Base-by-base conservation (phyloP, 2,113 vertebrate species). In the Eptesicus fuscus region DNA sequence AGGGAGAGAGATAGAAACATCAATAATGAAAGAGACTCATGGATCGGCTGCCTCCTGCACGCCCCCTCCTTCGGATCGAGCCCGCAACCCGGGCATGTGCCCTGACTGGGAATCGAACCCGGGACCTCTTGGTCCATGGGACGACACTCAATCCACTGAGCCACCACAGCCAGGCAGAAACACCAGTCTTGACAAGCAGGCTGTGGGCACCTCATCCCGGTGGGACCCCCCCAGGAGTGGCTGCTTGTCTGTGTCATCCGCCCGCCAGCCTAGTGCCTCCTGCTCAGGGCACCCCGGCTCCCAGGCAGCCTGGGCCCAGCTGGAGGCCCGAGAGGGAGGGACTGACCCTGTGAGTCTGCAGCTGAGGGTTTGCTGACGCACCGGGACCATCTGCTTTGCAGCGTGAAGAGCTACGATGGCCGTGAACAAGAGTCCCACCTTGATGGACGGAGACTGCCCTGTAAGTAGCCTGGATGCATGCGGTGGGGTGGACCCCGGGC, bases 371-470 rank as follows among this genome's bases (percentile, higher is more conserved):
- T 53, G 63, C 88, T 95, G 16, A 86, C 18, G 40, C 47, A n/a
- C 32, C 44, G 49, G 82, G 18, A 17, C 77, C 70, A 17, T 96
- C 70, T 97, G 88, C 91, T 82, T 98, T 98, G 74, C 97, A 98
- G 98, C 76, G 83, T 96, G 65, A 59, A 37, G 35, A 0, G 0
- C 67, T 16, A 2, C 2, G 0, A 98, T 98, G 98, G 97, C 98
- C 0, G 97, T 65, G 0, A 98, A 97, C 97, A 97, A 88, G 93
- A 94, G 32, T 61, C 97, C 95, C 1, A 4, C 84, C 17, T 49
- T 97, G 97, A 96, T 84, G 92, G 98, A 98, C n/a, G 98, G 96
- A 97, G 98, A 93, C 56, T 20, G 91, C 89, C 97, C 98, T 71
- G 98, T 98, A 83, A 93, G 98, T 96, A 22, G 40, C 47, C 1